Percentiles rank a stretch among this genome's conserved stretches.
phyloP scores from a whole-genome alignment of 2,113 vertebrate species.

The Lamprologus sp. region DNA sequence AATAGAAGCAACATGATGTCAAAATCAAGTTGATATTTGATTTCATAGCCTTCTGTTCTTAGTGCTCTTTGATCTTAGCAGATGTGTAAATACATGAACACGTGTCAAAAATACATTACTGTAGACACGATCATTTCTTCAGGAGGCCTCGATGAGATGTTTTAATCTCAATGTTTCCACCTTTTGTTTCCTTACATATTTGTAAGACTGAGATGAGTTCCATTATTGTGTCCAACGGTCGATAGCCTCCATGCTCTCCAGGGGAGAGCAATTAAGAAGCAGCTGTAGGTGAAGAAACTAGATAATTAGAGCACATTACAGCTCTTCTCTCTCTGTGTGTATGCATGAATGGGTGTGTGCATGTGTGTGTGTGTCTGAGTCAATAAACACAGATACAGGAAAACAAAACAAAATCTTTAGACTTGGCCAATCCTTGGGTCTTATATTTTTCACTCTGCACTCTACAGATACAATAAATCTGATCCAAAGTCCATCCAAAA shows the following conservation, averaged over 20 bases:
- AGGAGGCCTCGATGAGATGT: background rate
- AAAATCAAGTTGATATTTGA: background rate
- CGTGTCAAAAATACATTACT: background rate
- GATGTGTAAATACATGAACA: background rate
- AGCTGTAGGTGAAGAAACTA: background rate
- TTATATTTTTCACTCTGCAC: background rate
- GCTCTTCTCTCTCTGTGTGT: background rate
- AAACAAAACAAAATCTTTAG: background rate
- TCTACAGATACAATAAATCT: background rate
- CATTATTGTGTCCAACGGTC: background rate
- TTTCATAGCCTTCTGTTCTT: background rate
- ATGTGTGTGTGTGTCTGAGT: background rate
- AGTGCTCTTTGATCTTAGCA: background rate
- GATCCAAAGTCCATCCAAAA: background rate
- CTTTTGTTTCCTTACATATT: background rate
- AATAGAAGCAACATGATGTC: background rate
- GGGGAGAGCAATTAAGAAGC: slow-evolving; percentile 23
- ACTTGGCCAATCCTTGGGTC: background rate
- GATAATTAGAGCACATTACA: background rate
- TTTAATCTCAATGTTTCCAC: background rate
- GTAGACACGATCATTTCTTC: background rate
- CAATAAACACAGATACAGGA: background rate
- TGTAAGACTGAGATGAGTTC: background rate
- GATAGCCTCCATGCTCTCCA: background rate
- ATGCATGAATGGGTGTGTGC: background rate